Percentiles rank a stretch among this genome's conserved stretches.
Conservation (phyloP, 2,797 vertebrate species). For the Premnoplex brunnescens region DNA sequence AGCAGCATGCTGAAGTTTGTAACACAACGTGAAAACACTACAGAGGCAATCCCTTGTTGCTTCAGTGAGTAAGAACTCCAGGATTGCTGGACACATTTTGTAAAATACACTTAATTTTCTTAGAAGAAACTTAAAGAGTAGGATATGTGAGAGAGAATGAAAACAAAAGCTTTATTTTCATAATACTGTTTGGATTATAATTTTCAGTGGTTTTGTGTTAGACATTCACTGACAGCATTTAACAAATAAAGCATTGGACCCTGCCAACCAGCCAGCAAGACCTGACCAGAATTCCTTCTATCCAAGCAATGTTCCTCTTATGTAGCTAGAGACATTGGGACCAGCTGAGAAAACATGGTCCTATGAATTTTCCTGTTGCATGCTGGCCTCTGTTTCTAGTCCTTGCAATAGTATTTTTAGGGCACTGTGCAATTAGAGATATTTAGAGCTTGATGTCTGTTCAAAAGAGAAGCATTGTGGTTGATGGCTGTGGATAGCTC, state of each 20-base stretch:
- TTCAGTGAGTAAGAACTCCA: background rate
- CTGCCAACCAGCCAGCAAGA: background rate
- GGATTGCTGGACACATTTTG: background rate
- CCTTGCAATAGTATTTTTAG: background rate
- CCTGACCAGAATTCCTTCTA: background rate
- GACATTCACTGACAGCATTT: background rate
- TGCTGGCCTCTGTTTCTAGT: background rate
- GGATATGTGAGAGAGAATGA: background rate
- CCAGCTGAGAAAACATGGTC: background rate
- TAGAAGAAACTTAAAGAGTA: background rate
- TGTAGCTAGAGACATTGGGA: background rate
- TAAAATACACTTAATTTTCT: background rate
- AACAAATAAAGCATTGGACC: background rate
- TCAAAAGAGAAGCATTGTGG: background rate
- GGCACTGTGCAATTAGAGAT: background rate
- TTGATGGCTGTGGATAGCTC: background rate
- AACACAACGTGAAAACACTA: background rate
- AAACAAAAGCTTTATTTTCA: background rate
- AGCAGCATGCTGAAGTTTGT: background rate
- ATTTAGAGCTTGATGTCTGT: background rate
- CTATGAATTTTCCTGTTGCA: accelerated
- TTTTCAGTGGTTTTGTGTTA: background rate
- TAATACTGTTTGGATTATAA: background rate
- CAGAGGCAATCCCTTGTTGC: background rate
- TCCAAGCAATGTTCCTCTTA: background rate